Evolutionary conservation across 37 sponge, comb jelly and placozoan species (phyloP).

Genomic region (Sycon ciliatum): DNA sequence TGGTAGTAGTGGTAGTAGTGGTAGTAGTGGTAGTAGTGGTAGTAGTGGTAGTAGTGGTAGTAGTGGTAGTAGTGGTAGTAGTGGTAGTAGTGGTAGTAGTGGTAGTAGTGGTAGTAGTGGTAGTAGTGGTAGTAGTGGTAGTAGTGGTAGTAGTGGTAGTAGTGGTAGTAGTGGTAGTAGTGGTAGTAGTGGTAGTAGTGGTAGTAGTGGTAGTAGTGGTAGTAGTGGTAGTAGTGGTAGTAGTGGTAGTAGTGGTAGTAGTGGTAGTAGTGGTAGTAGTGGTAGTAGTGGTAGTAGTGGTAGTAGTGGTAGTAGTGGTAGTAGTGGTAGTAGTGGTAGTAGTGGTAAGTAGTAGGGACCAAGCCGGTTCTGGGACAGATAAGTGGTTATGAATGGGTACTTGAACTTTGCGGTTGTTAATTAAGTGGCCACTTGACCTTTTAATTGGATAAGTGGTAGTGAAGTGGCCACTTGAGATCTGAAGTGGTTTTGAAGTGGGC

Average conservation of each 20-base stretch:
- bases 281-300: slow-evolving; percentile 9
- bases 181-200: slow-evolving; percentile 9
- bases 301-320: slow-evolving; percentile 8
- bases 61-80: slow-evolving; percentile 8
- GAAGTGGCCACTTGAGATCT: no score
- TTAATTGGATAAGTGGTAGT: no score
- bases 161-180: slow-evolving; percentile 9
- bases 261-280: slow-evolving; percentile 9
- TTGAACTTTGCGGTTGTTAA: no score
- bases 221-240: slow-evolving; percentile 9
- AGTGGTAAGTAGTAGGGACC: no score
- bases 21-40: slow-evolving; percentile 9
- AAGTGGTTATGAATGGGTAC: no score
- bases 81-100: slow-evolving; percentile 9
- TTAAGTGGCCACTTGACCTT: no score
- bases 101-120: slow-evolving; percentile 9
- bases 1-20: background rate
- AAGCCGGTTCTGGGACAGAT: no score
- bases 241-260: slow-evolving; percentile 8
- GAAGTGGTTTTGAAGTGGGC: no score
- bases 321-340: slow-evolving; percentile 9
- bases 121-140: slow-evolving; percentile 8
- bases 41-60: slow-evolving; percentile 9
- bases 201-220: slow-evolving; percentile 9
- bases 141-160: slow-evolving; percentile 9